Conservation (phyloP, 2,113 vertebrate species). For the Hassar affinis region DNA sequence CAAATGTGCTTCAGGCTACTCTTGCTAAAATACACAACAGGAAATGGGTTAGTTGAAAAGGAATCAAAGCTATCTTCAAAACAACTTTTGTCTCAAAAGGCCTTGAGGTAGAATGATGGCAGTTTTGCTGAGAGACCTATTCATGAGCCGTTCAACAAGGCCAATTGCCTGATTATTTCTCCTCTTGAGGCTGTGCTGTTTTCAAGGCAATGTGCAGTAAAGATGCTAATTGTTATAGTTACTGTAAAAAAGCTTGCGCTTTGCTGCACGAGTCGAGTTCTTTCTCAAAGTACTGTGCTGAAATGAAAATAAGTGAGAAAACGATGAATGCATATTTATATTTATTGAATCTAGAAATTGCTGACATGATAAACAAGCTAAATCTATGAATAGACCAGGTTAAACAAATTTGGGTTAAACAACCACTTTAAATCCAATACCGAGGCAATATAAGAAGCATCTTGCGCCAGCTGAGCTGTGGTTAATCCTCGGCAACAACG, state of each 20-base stretch:
- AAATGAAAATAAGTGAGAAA: neutral
- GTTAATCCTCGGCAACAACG: neutral
- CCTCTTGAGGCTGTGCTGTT: neutral
- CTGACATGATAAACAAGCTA: neutral
- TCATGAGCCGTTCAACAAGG: neutral
- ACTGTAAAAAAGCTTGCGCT: neutral
- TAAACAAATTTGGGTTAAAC: neutral
- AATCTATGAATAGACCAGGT: neutral
- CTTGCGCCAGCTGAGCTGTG: neutral
- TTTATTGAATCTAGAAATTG: neutral
- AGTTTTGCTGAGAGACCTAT: neutral
- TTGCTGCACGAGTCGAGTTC: neutral
- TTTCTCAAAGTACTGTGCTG: neutral
- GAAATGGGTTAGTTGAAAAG: neutral
- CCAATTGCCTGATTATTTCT: neutral
- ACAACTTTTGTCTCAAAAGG: neutral
- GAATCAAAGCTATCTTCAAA: neutral
- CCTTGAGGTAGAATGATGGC: neutral
- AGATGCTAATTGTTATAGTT: neutral
- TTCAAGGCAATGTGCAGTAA: neutral
- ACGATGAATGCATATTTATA: too few relatives aligned
- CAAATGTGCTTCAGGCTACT: neutral
- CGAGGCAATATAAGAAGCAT: neutral
- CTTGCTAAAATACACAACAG: neutral
- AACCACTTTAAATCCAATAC: neutral